These are phyloP conservation scores for Phalacrocorax carbo DNA, from an alignment of 2,113 vertebrate species.

Conservation along the genomic window DNA sequence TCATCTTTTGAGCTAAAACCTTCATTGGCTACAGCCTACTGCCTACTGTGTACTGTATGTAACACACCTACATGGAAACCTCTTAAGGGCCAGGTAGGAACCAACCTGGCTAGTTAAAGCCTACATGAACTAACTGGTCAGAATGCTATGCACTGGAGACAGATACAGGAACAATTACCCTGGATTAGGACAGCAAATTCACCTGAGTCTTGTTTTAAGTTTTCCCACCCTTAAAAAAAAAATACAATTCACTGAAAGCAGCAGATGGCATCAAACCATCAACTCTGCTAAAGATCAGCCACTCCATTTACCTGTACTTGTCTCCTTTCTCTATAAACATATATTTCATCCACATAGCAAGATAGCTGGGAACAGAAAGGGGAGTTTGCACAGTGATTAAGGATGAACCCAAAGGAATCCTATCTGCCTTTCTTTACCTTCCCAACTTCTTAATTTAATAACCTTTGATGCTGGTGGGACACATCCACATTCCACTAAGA, in stretches of 20 bases:
- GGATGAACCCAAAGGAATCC: not conserved
- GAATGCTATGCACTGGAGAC: not conserved
- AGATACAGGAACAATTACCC: not conserved
- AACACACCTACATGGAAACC: not conserved
- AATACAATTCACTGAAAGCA: not conserved
- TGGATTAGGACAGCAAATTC: not conserved
- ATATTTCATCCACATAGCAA: not conserved
- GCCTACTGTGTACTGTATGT: not conserved
- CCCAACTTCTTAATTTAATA: not conserved
- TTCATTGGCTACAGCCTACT: not conserved
- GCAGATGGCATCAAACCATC: conserved; percentile 7
- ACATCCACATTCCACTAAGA: not conserved
- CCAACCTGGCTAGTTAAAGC: not conserved
- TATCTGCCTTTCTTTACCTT: not conserved
- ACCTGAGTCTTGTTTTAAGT: not conserved
- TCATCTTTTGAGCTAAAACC: not conserved
- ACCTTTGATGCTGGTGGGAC: not conserved
- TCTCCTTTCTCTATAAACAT: not conserved
- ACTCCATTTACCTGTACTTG: not conserved
- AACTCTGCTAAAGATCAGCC: not conserved
- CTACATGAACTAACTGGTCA: not conserved
- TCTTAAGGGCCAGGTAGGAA: not conserved
- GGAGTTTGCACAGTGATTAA: not conserved
- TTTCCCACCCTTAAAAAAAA: not conserved
- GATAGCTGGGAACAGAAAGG: not conserved